Evolutionary conservation across 2,888 invertebrate species (phyloP).

Genomic region (Ichneumoninae sp.): DNA sequence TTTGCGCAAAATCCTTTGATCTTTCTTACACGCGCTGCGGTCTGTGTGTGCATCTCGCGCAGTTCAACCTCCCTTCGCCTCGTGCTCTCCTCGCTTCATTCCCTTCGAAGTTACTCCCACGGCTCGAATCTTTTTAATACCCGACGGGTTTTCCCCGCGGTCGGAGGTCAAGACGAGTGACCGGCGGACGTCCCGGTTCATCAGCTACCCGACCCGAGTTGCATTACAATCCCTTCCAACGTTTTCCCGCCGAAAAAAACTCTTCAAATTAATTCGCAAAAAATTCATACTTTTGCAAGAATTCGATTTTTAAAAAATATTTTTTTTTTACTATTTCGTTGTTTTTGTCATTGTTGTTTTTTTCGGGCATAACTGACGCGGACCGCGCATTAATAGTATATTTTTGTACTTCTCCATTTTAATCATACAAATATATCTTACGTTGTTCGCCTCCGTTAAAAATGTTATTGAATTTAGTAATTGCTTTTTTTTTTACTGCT

Average conservation of each 20-base stretch:
- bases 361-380: too few species aligned
- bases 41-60: constrained; percentile 13
- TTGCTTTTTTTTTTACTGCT: too few species aligned
- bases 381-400: too few species aligned
- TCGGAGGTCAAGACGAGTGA: constrained; percentile 34
- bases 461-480: too few species aligned
- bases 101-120: constrained; percentile 44
- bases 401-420: too few species aligned
- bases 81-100: constrained; percentile 22
- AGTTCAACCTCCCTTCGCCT: constrained; percentile 8
- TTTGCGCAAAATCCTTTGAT: constrained; percentile 64
- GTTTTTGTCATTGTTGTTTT: background rate
- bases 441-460: too few species aligned
- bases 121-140: constrained; percentile 23
- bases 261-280: too few species aligned
- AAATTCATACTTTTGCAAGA: too few species aligned
- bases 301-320: too few species aligned
- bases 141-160: constrained; percentile 10
- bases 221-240: too few species aligned
- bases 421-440: too few species aligned
- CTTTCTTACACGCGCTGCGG: constrained; percentile 60
- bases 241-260: too few species aligned
- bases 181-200: background rate
- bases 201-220: background rate
- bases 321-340: background rate